Conservation (phyloP, 2,797 vertebrate species). For the Tauraco hartlaubi region DNA sequence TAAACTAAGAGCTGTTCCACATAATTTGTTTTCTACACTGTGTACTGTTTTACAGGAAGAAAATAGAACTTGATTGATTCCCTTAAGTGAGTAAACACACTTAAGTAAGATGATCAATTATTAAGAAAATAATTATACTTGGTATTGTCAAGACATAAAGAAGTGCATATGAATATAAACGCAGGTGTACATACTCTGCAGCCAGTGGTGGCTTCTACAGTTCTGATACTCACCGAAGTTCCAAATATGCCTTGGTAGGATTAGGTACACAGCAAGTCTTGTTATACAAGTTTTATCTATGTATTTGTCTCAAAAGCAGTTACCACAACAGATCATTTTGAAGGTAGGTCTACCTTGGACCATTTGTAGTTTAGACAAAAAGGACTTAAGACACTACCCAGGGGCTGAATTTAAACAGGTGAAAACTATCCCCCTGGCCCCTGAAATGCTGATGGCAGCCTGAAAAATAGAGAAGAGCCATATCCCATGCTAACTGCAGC, state of each 20-base stretch:
- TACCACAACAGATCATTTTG: not conserved
- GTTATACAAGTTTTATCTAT: not conserved
- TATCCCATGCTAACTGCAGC: not conserved
- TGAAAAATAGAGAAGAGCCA: not conserved
- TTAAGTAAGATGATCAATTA: not conserved
- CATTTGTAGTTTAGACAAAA: not conserved
- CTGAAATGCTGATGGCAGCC: not conserved
- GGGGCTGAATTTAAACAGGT: not conserved
- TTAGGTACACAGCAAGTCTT: not conserved
- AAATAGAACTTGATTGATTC: not conserved
- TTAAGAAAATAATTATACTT: not conserved
- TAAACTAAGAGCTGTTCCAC: not conserved
- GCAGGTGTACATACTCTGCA: not conserved
- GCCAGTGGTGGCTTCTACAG: not conserved
- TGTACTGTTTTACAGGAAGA: not conserved
- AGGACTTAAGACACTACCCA: not conserved
- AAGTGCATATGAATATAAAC: not conserved
- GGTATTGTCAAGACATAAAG: not conserved
- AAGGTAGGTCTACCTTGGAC: not conserved
- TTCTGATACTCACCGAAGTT: not conserved
- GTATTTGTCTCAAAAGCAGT: not conserved
- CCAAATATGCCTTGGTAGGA: not conserved
- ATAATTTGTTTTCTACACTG: not conserved
- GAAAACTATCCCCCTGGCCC: not conserved
- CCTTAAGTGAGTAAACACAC: not conserved